phyloP scores from a whole-genome alignment of 1,140 invertebrate species.

The Ridgeia piscesae region DNA sequence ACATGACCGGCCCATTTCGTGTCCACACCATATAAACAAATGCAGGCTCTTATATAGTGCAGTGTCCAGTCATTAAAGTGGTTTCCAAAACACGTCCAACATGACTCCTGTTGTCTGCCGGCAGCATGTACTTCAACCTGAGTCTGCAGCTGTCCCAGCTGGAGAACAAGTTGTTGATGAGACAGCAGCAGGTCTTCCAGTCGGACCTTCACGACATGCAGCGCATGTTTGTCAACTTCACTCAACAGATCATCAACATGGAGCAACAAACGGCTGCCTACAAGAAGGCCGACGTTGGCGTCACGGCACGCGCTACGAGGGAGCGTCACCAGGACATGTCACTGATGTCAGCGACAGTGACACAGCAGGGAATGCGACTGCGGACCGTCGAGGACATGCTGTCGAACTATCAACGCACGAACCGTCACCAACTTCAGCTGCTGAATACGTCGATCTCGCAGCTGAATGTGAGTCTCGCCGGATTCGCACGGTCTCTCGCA shows the following conservation, averaged over 20 bases:
- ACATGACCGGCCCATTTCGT: no score
- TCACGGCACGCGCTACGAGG: no score
- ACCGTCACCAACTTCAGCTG: not conserved
- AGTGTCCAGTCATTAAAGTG: no score
- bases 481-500: not conserved
- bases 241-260: conserved; percentile 16
- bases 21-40: no score
- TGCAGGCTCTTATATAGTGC: no score
- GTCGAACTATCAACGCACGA: not conserved
- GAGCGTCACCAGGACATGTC: conserved; percentile 5
- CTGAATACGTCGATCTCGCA: not conserved
- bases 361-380: not conserved
- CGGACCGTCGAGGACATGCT: not conserved
- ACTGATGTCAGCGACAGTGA: not conserved
- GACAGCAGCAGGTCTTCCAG: not conserved
- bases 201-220: conserved; percentile 6
- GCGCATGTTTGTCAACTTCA: conserved; percentile 19
- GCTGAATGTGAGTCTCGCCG: not conserved
- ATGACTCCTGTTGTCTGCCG: not conserved
- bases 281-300: not conserved
- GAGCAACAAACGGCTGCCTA: not conserved
- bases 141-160: conserved; percentile 13
- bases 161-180: conserved; percentile 15
- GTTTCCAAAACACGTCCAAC: no score
- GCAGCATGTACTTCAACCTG: conserved; percentile 20